phyloP scores from a whole-genome alignment of 2,797 vertebrate genomes.

The Gallinago nigripennis region DNA sequence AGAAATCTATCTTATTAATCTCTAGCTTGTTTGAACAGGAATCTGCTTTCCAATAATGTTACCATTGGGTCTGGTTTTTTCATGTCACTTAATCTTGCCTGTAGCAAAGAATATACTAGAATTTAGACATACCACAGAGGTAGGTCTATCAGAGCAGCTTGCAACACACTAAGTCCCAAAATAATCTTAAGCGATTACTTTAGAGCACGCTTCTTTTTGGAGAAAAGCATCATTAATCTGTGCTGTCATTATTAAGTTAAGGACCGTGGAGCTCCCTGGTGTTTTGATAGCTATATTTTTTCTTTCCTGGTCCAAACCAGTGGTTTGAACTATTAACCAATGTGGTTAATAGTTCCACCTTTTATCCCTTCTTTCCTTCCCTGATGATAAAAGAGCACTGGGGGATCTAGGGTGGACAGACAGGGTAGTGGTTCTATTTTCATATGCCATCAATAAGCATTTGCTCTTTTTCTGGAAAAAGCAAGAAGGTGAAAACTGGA shows the following conservation, averaged over 20 bases:
- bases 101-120: constrained; percentile 28
- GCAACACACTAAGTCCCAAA: neutral
- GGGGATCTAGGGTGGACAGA: neutral
- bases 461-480: neutral
- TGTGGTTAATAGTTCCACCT: neutral
- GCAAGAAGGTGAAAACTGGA: neutral
- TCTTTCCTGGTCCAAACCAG: neutral
- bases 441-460: neutral
- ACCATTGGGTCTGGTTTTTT: constrained; percentile 6
- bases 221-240: neutral
- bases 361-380: neutral
- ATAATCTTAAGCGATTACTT: neutral
- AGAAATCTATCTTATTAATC: constrained; percentile 45
- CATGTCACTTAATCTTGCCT: neutral
- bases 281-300: neutral
- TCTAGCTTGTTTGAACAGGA: constrained; percentile 54
- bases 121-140: neutral
- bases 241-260: neutral
- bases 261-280: neutral
- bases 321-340: no score
- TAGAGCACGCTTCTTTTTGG: neutral
- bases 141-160: neutral
- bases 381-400: neutral
- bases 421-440: neutral
- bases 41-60: constrained; percentile 67